Conservation (phyloP, 2,113 vertebrate species). For the Hippocampus abdominalis region DNA sequence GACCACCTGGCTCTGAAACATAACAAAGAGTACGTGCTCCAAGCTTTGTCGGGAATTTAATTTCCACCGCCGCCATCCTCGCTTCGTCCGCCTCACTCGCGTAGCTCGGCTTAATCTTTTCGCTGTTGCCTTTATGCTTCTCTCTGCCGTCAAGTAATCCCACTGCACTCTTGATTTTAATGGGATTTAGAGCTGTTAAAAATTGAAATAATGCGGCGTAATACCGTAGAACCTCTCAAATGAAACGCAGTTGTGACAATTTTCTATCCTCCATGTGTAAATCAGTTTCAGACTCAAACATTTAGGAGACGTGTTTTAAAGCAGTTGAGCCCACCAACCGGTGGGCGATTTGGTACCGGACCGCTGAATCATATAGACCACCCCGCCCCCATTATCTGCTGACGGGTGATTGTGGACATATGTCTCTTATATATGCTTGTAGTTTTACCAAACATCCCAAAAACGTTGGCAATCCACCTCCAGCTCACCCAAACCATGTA, state of each 20-base stretch:
- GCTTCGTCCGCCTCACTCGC: constrained; percentile 12
- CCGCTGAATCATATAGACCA: too few species aligned
- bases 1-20: constrained; percentile 99
- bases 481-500: too few species aligned
- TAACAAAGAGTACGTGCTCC: constrained; percentile 98
- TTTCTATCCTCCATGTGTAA: background rate
- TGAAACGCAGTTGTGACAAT: background rate
- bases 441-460: too few species aligned
- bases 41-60: constrained; percentile 34
- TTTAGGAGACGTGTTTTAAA: background rate
- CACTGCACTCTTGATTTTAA: background rate
- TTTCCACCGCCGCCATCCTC: background rate
- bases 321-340: too few species aligned
- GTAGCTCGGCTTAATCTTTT: constrained; percentile 25
- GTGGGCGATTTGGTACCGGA: too few species aligned
- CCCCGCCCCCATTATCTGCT: too few species aligned
- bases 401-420: too few species aligned
- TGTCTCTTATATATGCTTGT: too few species aligned
- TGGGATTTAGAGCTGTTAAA: constrained; percentile 2
- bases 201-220: background rate
- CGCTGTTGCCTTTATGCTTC: background rate
- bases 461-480: too few species aligned
- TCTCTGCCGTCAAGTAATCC: constrained; percentile 13
- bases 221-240: background rate
- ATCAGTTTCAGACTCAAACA: background rate